These are phyloP conservation scores for Philereme vetulata DNA, from an alignment of 2,888 invertebrate genomes.

Conservation along the genomic window DNA sequence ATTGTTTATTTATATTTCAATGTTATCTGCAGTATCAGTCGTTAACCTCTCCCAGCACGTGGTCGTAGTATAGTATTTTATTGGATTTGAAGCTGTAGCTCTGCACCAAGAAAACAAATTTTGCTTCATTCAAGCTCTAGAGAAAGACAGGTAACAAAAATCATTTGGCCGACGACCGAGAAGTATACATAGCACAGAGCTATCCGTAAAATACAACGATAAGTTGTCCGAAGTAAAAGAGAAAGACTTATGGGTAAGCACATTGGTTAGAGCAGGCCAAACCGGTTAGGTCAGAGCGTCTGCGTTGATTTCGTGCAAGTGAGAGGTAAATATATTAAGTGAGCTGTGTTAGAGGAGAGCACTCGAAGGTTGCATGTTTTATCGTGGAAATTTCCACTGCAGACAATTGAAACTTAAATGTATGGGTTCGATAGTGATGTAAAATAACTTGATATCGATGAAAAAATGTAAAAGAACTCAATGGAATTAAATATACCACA, in stretches of 20 bases:
- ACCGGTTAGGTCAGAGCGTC: conserved; percentile 77
- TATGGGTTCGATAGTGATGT: conserved; percentile 59
- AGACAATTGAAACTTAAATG: conserved; percentile 81
- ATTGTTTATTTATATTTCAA: conserved; percentile 76
- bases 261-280: conserved; percentile 59
- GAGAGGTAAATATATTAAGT: conserved; percentile 58
- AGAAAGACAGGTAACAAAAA: conserved; percentile 83
- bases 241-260: conserved; percentile 54
- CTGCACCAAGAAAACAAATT: conserved; percentile 78
- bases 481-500: neutral
- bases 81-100: conserved; percentile 83
- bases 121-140: conserved; percentile 81
- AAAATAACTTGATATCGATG: conserved; percentile 45
- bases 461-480: conserved; percentile 8
- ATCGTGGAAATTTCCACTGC: conserved; percentile 82
- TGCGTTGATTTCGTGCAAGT: conserved; percentile 69
- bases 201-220: conserved; percentile 83
- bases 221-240: conserved; percentile 65
- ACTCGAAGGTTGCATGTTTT: conserved; percentile 77
- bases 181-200: conserved; percentile 83
- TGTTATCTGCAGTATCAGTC: conserved; percentile 78
- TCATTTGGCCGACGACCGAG: conserved; percentile 82
- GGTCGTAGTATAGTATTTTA: conserved; percentile 78
- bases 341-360: conserved; percentile 55
- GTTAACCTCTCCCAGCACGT: conserved; percentile 78